A percentile compares a stretch with the other conserved stretches of the same genome.
These are phyloP conservation scores for Leptocoma aspasia DNA, from an alignment of 2,113 vertebrate species.

Conservation along the genomic window DNA sequence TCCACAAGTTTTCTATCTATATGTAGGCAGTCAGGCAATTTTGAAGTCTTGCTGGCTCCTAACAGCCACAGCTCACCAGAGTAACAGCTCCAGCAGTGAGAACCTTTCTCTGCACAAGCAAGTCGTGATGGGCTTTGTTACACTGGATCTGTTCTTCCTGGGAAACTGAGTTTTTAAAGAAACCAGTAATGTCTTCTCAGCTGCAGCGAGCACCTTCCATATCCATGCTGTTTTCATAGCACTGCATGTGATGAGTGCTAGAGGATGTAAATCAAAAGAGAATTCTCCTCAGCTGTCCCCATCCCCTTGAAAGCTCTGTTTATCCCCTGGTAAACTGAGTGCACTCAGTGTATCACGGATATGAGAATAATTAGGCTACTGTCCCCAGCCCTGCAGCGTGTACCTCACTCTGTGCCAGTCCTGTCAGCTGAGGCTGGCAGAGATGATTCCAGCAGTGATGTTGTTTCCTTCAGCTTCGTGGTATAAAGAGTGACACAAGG, in stretches of 20 bases:
- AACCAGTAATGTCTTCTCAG: neutral
- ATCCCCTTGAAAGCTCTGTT: constrained; percentile 35
- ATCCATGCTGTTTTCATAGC: neutral
- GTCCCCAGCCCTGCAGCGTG: neutral
- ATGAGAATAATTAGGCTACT: constrained; percentile 31
- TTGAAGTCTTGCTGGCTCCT: neutral
- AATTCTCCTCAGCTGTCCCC: constrained; percentile 13
- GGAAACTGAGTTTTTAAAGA: neutral
- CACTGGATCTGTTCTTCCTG: neutral
- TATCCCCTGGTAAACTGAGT: constrained; percentile 22
- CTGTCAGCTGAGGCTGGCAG: constrained; percentile 45
- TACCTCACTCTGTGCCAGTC: neutral
- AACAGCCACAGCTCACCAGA: neutral
- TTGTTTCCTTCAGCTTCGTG: neutral
- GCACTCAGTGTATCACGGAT: neutral
- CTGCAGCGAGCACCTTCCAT: neutral
- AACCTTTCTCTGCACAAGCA: neutral
- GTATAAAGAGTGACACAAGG: constrained; percentile 22
- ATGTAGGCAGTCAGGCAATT: neutral
- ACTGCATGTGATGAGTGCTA: neutral
- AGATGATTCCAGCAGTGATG: neutral
- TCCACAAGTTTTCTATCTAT: neutral
- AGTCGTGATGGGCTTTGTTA: neutral
- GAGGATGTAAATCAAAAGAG: constrained; percentile 36
- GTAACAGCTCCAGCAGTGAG: neutral